A percentile compares a stretch with the other conserved stretches of the same genome.
These are phyloP conservation scores for Oncorhynchus clarkii DNA, from an alignment of 2,113 vertebrate species.

Conservation along the genomic window DNA sequence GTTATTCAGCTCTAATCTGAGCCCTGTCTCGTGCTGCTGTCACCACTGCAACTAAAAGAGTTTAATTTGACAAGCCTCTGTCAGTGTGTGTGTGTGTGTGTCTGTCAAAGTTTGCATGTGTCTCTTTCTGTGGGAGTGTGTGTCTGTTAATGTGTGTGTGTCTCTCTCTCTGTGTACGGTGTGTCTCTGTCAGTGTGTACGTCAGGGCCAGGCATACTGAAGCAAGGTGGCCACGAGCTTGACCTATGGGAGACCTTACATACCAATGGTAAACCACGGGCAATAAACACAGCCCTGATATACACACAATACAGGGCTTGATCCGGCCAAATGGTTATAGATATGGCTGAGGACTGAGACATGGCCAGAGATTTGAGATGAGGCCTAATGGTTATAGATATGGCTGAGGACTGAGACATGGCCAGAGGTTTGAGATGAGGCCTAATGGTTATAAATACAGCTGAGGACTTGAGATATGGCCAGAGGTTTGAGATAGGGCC, in stretches of 20 bases:
- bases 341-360: too few species aligned
- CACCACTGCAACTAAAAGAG: slow-evolving; percentile 53
- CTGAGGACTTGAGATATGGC: background rate
- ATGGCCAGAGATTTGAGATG: too few species aligned
- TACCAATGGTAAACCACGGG: slow-evolving; percentile 43
- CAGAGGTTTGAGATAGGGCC: too few species aligned
- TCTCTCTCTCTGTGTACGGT: background rate
- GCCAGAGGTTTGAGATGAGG: too few species aligned
- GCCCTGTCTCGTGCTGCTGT: slow-evolving; percentile 48
- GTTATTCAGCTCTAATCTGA: slow-evolving; percentile 44
- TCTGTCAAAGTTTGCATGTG: background rate
- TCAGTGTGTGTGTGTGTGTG: slow-evolving; percentile 25
- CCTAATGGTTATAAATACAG: background rate
- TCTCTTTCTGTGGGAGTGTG: background rate
- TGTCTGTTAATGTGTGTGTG: background rate
- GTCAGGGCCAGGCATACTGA: slow-evolving; percentile 51
- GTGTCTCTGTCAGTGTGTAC: background rate
- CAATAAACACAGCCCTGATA: slow-evolving; percentile 49
- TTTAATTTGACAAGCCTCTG: slow-evolving; percentile 58
- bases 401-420: background rate
- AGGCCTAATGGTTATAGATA: background rate
- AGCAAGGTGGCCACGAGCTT: slow-evolving; percentile 65
- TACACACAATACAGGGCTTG: slow-evolving; percentile 31
- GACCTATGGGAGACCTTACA: slow-evolving; percentile 47
- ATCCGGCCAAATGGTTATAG: slow-evolving; percentile 36